A percentile compares a stretch with the other conserved stretches of the same genome.
These are phyloP conservation scores for Drosophila merina DNA, from an alignment of 2,888 invertebrate genomes.

Conservation along the genomic window DNA sequence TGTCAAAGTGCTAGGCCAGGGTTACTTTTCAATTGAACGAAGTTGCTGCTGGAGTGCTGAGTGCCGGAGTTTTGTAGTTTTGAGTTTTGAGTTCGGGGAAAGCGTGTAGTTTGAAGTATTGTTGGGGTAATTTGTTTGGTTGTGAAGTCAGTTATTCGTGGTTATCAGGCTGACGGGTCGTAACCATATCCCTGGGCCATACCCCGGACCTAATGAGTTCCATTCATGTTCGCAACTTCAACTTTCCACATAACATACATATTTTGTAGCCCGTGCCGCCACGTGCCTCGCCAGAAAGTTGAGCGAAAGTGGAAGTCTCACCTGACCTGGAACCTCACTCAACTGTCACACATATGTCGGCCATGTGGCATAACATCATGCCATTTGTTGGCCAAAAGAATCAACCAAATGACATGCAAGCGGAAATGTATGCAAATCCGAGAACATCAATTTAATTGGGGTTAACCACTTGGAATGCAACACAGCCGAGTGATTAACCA, in stretches of 20 bases:
- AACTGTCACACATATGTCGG: slow-evolving; percentile 44
- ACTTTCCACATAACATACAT: background rate
- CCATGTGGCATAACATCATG: slow-evolving; percentile 54
- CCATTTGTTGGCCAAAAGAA: slow-evolving; percentile 43
- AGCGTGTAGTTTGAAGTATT: slow-evolving; percentile 56
- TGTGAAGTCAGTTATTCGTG: slow-evolving; percentile 35
- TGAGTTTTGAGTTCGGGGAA: background rate
- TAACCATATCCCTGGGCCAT: slow-evolving; percentile 3
- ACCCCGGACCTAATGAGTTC: slow-evolving; percentile 15
- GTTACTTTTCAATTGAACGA: slow-evolving; percentile 58
- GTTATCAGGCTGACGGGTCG: slow-evolving; percentile 40
- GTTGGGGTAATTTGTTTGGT: slow-evolving; percentile 49
- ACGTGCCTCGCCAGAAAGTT: slow-evolving; percentile 40
- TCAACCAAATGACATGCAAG: slow-evolving; percentile 26
- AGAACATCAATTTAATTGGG: slow-evolving; percentile 45
- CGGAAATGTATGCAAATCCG: slow-evolving; percentile 52
- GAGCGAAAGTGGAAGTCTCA: slow-evolving; percentile 42
- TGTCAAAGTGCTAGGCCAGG: slow-evolving; percentile 42
- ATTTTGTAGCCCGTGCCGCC: slow-evolving; percentile 39
- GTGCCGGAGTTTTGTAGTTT: slow-evolving; percentile 17
- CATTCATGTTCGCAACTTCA: slow-evolving; percentile 12
- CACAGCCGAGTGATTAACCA: slow-evolving; percentile 57
- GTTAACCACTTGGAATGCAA: slow-evolving; percentile 64
- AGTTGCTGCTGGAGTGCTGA: slow-evolving; percentile 37
- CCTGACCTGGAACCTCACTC: slow-evolving; percentile 24